phyloP scores from a whole-genome alignment of 2,113 vertebrate species.

The Carassius gibelio region DNA sequence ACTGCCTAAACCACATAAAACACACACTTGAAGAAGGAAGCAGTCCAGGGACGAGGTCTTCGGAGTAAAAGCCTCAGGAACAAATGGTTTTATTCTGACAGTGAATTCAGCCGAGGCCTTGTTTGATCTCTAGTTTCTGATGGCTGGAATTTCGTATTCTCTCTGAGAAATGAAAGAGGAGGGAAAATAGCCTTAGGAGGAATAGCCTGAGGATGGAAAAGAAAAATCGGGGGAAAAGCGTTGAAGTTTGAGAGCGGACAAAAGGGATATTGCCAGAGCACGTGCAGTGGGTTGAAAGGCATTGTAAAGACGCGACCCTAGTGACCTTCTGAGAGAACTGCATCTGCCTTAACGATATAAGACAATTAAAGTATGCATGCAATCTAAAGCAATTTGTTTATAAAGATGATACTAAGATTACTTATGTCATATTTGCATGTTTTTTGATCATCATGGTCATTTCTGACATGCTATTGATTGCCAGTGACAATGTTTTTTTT shows the following conservation, averaged over 20 bases:
- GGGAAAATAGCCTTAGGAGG: slow-evolving; percentile 70
- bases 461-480: neutral
- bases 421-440: neutral
- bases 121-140: slow-evolving; percentile 74
- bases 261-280: slow-evolving; percentile 47
- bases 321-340: slow-evolving; percentile 35
- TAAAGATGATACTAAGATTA: neutral
- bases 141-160: slow-evolving; percentile 73
- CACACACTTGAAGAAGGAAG: slow-evolving; percentile 63
- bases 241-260: slow-evolving; percentile 55
- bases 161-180: slow-evolving; percentile 65
- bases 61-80: slow-evolving; percentile 63
- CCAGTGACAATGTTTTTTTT: neutral
- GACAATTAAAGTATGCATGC: neutral
- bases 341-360: neutral
- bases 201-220: slow-evolving; percentile 39
- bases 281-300: slow-evolving; percentile 36
- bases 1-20: slow-evolving; percentile 74
- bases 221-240: slow-evolving; percentile 26
- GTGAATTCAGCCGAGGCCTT: slow-evolving; percentile 74
- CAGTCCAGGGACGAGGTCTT: slow-evolving; percentile 60
- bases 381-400: neutral
- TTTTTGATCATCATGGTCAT: neutral
- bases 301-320: slow-evolving; percentile 7
- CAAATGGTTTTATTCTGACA: slow-evolving; percentile 77